Evolutionary conservation across 2,888 invertebrate genomes (phyloP).

Genomic region (Anodontia alba): DNA sequence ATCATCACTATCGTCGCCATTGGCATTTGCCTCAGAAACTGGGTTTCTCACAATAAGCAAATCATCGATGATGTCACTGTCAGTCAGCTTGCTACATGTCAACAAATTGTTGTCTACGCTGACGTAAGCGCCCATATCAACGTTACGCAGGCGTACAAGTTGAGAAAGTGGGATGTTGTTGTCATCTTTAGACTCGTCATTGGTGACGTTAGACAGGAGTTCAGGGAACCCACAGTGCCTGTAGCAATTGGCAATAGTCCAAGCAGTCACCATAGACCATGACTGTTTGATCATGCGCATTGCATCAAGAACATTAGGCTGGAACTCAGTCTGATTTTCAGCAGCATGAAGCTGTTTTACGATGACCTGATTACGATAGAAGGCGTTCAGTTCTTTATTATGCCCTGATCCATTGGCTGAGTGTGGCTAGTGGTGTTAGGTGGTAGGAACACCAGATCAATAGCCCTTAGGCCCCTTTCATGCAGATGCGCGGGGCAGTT

Average conservation of each 20-base stretch:
- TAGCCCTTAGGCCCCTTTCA: constrained; percentile 39
- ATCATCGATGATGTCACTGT: not conserved
- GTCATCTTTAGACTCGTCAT: not conserved
- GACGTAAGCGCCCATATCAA: constrained; percentile 14
- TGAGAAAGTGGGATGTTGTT: not conserved
- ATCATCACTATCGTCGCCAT: not conserved
- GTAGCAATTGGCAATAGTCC: constrained; percentile 9
- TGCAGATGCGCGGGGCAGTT: constrained; percentile 64
- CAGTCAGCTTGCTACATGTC: not conserved
- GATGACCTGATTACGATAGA: constrained; percentile 32
- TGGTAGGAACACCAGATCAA: constrained; percentile 64
- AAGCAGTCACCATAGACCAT: constrained; percentile 1
- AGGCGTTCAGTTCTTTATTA: constrained; percentile 55
- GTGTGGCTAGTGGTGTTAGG: constrained; percentile 60
- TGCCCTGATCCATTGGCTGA: constrained; percentile 67
- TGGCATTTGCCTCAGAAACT: not conserved
- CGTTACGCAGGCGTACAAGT: not conserved
- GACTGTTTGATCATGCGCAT: constrained; percentile 8
- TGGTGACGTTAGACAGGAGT: too few relatives aligned
- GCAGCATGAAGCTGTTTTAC: not conserved
- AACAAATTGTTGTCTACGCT: not conserved
- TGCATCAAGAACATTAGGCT: not conserved
- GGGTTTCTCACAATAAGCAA: not conserved
- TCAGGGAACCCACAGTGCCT: not conserved
- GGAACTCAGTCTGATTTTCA: not conserved